These are phyloP conservation scores for Semaprochilodus insignis DNA, from an alignment of 2,797 vertebrate genomes.

Conservation along the genomic window DNA sequence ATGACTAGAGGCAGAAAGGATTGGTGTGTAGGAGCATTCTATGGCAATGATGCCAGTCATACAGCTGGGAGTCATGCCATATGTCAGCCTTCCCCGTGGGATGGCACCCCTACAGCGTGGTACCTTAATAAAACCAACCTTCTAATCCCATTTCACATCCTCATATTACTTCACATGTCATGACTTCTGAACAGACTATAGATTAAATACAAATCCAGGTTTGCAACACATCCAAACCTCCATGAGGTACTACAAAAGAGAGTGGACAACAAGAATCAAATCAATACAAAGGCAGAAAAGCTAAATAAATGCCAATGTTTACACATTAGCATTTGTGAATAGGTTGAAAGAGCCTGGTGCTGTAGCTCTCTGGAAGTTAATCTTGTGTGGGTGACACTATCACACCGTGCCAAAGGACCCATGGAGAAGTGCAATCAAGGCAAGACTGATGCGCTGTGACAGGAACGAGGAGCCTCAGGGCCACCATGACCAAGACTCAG, in stretches of 20 bases:
- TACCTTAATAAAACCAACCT: conserved; percentile 23
- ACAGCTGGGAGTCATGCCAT: conserved; percentile 66
- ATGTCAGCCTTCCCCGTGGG: conserved; percentile 13
- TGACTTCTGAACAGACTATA: conserved; percentile 17
- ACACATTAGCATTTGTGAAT: background rate
- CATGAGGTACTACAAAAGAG: background rate
- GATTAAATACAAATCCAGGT: background rate
- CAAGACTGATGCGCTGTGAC: conserved; percentile 78
- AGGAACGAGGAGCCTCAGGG: conserved; percentile 78
- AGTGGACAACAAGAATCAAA: background rate
- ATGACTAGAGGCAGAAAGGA: background rate
- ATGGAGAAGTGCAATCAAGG: conserved; percentile 42
- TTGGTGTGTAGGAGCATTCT: conserved; percentile 64
- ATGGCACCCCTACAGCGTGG: conserved; percentile 37
- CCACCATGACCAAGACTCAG: conserved; percentile 77
- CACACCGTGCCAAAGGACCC: conserved; percentile 14
- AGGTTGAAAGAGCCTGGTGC: background rate
- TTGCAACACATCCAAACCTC: background rate
- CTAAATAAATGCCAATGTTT: conserved; percentile 2
- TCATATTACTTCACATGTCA: conserved; percentile 36
- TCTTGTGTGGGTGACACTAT: conserved; percentile 28
- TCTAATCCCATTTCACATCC: conserved; percentile 28
- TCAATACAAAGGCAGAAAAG: background rate
- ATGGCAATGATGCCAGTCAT: conserved; percentile 34
- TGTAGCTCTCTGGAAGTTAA: conserved; percentile 28